Evolutionary conservation across 2,888 invertebrate species (phyloP).

Genomic region (Drosophila eohydei): DNA sequence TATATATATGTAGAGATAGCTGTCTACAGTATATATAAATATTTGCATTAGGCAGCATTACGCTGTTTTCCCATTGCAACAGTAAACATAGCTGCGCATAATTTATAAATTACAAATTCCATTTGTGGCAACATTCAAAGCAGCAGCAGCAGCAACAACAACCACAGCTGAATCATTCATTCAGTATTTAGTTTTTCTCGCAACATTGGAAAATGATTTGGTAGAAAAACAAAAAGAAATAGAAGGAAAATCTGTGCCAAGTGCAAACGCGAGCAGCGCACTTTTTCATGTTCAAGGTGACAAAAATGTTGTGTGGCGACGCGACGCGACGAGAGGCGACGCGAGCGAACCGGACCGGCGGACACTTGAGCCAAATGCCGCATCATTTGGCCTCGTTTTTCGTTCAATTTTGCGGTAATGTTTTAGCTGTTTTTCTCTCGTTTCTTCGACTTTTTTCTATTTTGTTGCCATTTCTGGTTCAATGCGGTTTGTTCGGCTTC

Average conservation of each 20-base stretch:
- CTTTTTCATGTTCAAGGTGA: conserved; percentile 80
- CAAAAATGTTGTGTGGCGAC: conserved; percentile 52
- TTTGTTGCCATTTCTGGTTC: conserved; percentile 36
- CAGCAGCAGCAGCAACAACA: neutral
- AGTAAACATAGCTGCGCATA: conserved; percentile 41
- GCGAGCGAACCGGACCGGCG: conserved; percentile 26
- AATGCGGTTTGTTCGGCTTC: conserved; percentile 38
- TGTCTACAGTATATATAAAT: neutral
- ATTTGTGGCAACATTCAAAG: conserved; percentile 31
- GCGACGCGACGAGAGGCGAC: neutral
- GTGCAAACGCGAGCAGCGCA: conserved; percentile 63
- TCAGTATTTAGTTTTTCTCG: conserved; percentile 20
- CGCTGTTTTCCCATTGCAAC: conserved; percentile 38
- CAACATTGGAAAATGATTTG: conserved; percentile 58
- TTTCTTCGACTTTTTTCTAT: neutral
- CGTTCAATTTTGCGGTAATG: conserved; percentile 21
- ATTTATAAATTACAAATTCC: conserved; percentile 42
- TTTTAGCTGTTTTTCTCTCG: neutral
- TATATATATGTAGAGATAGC: neutral
- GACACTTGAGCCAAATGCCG: conserved; percentile 69
- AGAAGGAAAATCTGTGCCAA: conserved; percentile 74
- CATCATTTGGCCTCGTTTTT: conserved; percentile 67
- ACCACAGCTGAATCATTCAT: conserved; percentile 20
- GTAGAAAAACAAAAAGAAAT: conserved; percentile 18
- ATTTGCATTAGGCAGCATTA: neutral